Conservation (phyloP, 2,113 vertebrate genomes). For the Centropristis striata region DNA sequence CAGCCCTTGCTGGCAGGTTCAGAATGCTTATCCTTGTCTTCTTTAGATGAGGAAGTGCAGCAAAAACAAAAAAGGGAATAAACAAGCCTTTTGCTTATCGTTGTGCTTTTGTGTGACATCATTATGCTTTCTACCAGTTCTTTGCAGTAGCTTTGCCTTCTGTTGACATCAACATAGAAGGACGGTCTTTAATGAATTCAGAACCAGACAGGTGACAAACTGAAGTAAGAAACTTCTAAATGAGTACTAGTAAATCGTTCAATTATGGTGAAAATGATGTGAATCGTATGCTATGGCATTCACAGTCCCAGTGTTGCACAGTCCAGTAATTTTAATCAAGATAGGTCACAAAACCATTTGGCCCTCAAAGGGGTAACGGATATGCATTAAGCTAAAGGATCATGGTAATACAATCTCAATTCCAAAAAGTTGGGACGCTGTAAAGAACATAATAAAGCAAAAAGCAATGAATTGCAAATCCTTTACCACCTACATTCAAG, state of each 20-base stretch:
- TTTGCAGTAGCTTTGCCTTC: constrained; percentile 2
- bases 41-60: constrained; percentile 24
- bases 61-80: constrained; percentile 28
- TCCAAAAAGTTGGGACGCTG: too few species aligned
- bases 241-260: not conserved
- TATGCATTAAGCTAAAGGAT: not conserved
- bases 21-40: constrained; percentile 36
- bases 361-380: not conserved
- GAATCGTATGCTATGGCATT: not conserved
- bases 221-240: constrained; percentile 8
- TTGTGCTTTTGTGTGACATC: constrained; percentile 23
- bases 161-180: constrained; percentile 26
- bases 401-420: not conserved
- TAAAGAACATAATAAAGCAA: too few species aligned
- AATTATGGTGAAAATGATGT: not conserved
- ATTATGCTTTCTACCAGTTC: constrained; percentile 25
- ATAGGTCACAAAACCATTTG: not conserved
- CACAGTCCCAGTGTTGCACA: not conserved
- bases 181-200: not conserved
- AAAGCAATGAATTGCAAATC: too few species aligned
- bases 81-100: constrained; percentile 39
- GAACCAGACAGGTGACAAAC: constrained; percentile 11
- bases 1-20: constrained; percentile 37
- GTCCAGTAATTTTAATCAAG: not conserved
- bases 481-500: too few species aligned